phyloP scores from a whole-genome alignment of 2,113 vertebrate species.

The Eurystomus gularis region DNA sequence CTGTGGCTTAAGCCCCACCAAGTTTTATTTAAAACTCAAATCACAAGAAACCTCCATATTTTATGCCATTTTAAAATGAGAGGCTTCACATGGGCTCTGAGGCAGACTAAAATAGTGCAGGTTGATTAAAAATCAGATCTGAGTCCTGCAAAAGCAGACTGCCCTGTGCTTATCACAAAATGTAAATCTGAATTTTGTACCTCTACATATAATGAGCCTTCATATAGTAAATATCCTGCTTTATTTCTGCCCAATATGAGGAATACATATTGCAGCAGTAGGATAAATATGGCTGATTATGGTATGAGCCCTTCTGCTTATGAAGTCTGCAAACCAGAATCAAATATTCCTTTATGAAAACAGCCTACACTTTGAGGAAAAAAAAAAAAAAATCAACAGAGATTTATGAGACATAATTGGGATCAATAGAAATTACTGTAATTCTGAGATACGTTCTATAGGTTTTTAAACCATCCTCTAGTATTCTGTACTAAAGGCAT shows the following conservation, averaged over 20 bases:
- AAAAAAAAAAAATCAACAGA: not conserved
- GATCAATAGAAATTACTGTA: slow-evolving; percentile 36
- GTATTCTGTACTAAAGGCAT: slow-evolving; percentile 9
- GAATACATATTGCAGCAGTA: not conserved
- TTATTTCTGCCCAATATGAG: not conserved
- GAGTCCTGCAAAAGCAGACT: not conserved
- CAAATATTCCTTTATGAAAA: not conserved
- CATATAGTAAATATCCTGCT: not conserved
- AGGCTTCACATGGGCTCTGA: not conserved
- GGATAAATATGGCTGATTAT: not conserved
- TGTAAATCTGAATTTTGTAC: not conserved
- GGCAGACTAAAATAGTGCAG: not conserved
- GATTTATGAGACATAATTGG: slow-evolving; percentile 9
- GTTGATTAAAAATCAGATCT: not conserved
- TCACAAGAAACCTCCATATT: not conserved
- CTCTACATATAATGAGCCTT: not conserved
- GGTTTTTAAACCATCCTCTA: slow-evolving; percentile 19
- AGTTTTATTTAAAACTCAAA: not conserved
- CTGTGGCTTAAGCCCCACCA: not conserved
- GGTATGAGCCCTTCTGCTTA: not conserved
- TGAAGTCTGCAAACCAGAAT: not conserved
- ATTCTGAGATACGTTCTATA: not conserved
- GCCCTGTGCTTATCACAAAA: not conserved
- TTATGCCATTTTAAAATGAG: not conserved
- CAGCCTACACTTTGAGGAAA: not conserved